Conservation (phyloP, 2,888 invertebrate species). For the Phymatocera aterrima region DNA sequence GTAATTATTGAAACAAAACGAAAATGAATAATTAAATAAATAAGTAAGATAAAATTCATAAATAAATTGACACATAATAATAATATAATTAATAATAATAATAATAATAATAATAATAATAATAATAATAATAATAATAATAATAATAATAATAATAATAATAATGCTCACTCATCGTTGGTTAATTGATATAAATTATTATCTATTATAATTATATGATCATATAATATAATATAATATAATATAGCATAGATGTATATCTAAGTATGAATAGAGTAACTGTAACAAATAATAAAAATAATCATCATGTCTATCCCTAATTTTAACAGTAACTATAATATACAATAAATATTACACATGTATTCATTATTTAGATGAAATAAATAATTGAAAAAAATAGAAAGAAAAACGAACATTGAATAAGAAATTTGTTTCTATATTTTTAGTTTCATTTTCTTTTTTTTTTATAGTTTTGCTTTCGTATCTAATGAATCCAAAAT, state of each 20-base stretch:
- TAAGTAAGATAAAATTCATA: neutral
- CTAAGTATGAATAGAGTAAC: too few species aligned
- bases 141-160: neutral
- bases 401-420: too few species aligned
- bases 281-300: too few species aligned
- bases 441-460: too few species aligned
- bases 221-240: neutral
- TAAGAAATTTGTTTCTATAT: too few species aligned
- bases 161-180: conserved; percentile 35
- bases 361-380: too few species aligned
- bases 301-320: too few species aligned
- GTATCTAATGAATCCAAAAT: too few species aligned
- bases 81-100: neutral
- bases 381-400: too few species aligned
- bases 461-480: too few species aligned
- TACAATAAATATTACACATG: too few species aligned
- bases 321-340: too few species aligned
- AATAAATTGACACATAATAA: neutral
- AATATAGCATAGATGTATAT: neutral
- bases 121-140: neutral
- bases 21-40: neutral
- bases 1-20: neutral
- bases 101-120: neutral
- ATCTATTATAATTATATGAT: neutral
- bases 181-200: conserved; percentile 6